Evolutionary conservation across 2,888 invertebrate species (phyloP).

Genomic region (Cenopis cana): DNA sequence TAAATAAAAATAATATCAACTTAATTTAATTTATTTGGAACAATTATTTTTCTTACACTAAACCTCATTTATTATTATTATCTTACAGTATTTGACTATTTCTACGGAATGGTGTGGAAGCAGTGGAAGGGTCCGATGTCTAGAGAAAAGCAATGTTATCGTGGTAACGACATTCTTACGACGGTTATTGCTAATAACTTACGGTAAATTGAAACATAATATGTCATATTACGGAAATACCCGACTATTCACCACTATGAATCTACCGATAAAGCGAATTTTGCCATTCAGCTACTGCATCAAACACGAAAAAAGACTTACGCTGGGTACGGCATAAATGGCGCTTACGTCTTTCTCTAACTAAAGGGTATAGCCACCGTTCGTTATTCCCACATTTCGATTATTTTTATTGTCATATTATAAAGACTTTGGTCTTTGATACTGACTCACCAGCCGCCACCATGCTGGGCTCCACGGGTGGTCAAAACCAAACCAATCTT

Average conservation of each 20-base stretch:
- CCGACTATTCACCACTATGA: not conserved
- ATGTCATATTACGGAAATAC: slow-evolving; percentile 5
- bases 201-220: slow-evolving; percentile 16
- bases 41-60: no score
- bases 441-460: slow-evolving; percentile 66
- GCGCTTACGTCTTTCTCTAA: not conserved
- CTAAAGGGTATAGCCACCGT: slow-evolving; percentile 1
- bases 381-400: slow-evolving; percentile 54
- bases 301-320: not conserved
- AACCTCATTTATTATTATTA: no score
- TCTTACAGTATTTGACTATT: not conserved
- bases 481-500: slow-evolving; percentile 49
- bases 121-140: not conserved
- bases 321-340: not conserved
- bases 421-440: slow-evolving; percentile 58
- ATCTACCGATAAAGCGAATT: not conserved
- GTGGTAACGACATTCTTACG: not conserved
- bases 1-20: no score
- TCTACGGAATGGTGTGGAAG: not conserved
- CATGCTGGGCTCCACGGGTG: slow-evolving; percentile 72
- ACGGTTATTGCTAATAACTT: slow-evolving; percentile 15
- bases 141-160: not conserved
- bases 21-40: no score
- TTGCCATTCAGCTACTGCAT: slow-evolving; percentile 14
- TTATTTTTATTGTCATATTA: slow-evolving; percentile 60